Base-by-base conservation (phyloP, 2,797 vertebrate genomes). In the Acestrorhynchus altus region DNA sequence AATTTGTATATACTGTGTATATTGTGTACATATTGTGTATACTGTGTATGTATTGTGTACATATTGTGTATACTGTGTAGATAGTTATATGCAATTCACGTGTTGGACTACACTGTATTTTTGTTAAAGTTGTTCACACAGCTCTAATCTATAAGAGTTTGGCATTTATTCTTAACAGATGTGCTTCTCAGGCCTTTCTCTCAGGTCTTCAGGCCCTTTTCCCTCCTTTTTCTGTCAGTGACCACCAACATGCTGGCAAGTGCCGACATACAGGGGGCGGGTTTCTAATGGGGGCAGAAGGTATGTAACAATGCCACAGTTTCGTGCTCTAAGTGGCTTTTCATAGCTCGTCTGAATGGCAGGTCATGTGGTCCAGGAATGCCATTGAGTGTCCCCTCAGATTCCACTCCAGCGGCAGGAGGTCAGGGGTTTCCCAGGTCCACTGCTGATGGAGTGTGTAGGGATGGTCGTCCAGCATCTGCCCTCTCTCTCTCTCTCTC, bases 371-470 rank as follows among this genome's bases (percentile, higher is more conserved):
- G 82, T 70, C 16, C 78, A 59, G 90, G 90, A 90, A 90, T 86
- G 90, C 84, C 79, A 78, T 83, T 84, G 87, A 91, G 87, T 74
- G 35, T 26, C 72, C 61, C 69, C 81, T 44, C 52, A 78, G 73
- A 83, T 81, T 77, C 72, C 63, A 67, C 31, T 60, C 28, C 47
- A 76, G 54, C 31, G 68, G 72, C 51, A 35, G 60, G 72, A 83
- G 87, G 90, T 89, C 88, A 90, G 84, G 71, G 79, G 20, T 78
- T 88, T 89, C 88, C 88, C 87, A 89, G 87, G 78, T 84, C 79
- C 82, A 57, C 46, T 46, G 72, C 75, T 77, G 57, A 81, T 72
- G 72, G 70, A 84, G 81, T 82, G 76, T 61, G 80, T 79, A 76
- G 40, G 77, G 77, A 80, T 65, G 68, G 82, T 82, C 74, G 77